phyloP scores from a whole-genome alignment of 1,140 invertebrate species.

The Bombus haemorrhoidalis region DNA sequence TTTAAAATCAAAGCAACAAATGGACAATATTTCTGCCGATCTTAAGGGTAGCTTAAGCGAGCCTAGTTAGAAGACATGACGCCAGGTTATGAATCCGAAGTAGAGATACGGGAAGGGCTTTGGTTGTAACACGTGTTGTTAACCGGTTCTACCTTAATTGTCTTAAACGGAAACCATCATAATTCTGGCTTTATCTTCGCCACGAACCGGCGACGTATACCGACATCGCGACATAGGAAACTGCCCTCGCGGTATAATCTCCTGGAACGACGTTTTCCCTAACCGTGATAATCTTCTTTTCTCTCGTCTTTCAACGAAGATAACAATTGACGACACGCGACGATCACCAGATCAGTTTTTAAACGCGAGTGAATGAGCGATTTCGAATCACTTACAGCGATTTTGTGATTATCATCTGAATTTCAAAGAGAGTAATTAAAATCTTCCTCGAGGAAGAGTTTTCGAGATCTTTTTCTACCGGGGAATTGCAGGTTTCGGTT shows the following conservation, averaged over 20 bases:
- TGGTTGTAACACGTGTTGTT: slow-evolving; percentile 76
- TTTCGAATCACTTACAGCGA: background rate
- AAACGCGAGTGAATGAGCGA: background rate
- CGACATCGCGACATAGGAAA: slow-evolving; percentile 38
- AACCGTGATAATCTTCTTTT: background rate
- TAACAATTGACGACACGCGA: slow-evolving; percentile 9
- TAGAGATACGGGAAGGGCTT: slow-evolving; percentile 71
- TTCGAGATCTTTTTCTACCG: too few species aligned
- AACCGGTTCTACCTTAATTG: slow-evolving; percentile 78
- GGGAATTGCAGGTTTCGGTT: too few species aligned
- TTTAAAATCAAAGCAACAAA: too few species aligned
- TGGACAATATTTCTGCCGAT: slow-evolving; percentile 63
- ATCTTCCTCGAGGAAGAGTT: background rate
- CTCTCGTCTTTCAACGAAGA: background rate
- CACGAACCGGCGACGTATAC: background rate
- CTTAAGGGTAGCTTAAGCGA: slow-evolving; percentile 73
- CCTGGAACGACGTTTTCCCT: background rate
- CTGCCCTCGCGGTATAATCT: slow-evolving; percentile 12
- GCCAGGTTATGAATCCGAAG: slow-evolving; percentile 70
- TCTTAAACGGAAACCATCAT: slow-evolving; percentile 74
- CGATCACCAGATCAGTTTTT: background rate
- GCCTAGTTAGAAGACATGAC: slow-evolving; percentile 73
- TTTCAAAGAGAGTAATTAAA: background rate
- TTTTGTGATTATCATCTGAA: background rate
- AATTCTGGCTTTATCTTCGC: slow-evolving; percentile 72